phyloP scores from a whole-genome alignment of 2,888 invertebrate genomes.

The Homarus gammarus region DNA sequence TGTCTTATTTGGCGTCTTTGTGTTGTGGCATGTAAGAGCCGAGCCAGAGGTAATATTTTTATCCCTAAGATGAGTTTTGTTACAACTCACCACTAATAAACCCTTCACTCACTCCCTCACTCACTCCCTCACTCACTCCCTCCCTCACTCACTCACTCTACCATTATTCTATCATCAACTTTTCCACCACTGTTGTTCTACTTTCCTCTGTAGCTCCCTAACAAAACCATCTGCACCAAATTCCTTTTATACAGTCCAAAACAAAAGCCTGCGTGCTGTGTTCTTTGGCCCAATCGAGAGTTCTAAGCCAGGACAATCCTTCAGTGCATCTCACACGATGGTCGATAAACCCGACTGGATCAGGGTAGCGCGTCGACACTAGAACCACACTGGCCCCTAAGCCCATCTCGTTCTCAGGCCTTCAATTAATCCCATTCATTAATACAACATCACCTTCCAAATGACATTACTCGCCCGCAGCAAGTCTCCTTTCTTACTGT shows the following conservation, averaged over 20 bases:
- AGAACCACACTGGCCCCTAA: neutral
- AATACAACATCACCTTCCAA: conserved; percentile 65
- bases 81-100: no score
- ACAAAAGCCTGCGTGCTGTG: conserved; percentile 55
- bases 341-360: conserved; percentile 5
- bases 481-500: conserved; percentile 55
- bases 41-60: neutral
- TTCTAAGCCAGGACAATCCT: conserved; percentile 40
- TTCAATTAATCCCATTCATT: conserved; percentile 65
- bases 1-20: neutral
- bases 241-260: conserved; percentile 49
- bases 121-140: conserved; percentile 5
- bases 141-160: conserved; percentile 13
- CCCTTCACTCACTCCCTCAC: conserved; percentile 15
- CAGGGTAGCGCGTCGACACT: neutral
- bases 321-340: conserved; percentile 15
- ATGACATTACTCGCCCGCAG: conserved; percentile 62
- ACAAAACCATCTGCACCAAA: conserved; percentile 61
- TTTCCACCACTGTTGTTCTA: conserved; percentile 32
- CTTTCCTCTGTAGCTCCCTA: conserved; percentile 28
- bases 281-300: conserved; percentile 52
- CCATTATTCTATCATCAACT: conserved; percentile 29
- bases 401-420: conserved; percentile 19
- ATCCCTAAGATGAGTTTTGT: no score
- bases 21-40: neutral